Conservation (phyloP, 2,888 invertebrate species). For the Athalia rosae region DNA sequence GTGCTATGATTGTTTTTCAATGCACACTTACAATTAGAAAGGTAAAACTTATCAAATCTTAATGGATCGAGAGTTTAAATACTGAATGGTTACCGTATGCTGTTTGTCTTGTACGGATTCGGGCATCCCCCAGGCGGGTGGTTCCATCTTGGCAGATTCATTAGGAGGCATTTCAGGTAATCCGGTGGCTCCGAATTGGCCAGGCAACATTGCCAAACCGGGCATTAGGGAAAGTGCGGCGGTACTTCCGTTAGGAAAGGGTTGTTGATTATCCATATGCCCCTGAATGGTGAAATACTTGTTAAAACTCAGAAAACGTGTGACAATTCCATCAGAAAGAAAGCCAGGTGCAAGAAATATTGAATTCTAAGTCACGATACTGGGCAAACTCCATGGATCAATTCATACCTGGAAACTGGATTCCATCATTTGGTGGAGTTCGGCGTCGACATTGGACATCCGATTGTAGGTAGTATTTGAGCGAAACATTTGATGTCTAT, state of each 20-base stretch:
- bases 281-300: constrained; percentile 56
- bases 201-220: constrained; percentile 65
- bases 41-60: too few species aligned
- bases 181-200: constrained; percentile 65
- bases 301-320: neutral
- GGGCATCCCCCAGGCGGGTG: constrained; percentile 68
- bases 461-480: constrained; percentile 67
- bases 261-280: constrained; percentile 70
- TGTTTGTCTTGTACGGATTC: constrained; percentile 70
- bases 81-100: constrained; percentile 63
- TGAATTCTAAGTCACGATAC: too few species aligned
- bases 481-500: constrained; percentile 69
- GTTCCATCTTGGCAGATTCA: constrained; percentile 67
- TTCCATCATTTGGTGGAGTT: constrained; percentile 74
- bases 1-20: too few species aligned
- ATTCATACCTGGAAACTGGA: constrained; percentile 72
- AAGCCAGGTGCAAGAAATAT: too few species aligned
- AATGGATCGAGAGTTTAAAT: too few species aligned
- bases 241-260: constrained; percentile 69
- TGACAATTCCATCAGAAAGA: too few species aligned
- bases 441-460: constrained; percentile 70
- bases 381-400: too few species aligned
- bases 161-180: constrained; percentile 66
- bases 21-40: too few species aligned
- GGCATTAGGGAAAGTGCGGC: constrained; percentile 68